These are phyloP conservation scores for Ligdia adustata DNA, from an alignment of 2,888 invertebrate genomes.

Conservation along the genomic window DNA sequence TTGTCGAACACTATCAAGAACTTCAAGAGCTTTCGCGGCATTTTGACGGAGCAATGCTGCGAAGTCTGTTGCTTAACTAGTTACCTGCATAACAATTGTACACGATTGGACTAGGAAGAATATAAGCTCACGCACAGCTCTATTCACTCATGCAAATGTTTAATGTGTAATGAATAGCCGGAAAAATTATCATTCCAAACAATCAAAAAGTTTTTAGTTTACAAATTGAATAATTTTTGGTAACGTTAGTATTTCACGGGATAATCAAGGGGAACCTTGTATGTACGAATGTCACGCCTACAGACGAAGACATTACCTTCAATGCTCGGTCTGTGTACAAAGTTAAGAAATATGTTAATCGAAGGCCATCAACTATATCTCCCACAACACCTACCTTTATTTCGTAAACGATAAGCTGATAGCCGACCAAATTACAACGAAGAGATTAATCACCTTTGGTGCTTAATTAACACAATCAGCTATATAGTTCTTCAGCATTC, in stretches of 20 bases:
- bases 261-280: constrained; percentile 50
- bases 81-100: constrained; percentile 16
- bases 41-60: constrained; percentile 55
- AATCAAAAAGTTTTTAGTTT: too few species aligned
- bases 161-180: too few species aligned
- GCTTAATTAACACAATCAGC: too few species aligned
- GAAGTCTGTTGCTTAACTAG: constrained; percentile 4
- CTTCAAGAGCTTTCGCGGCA: constrained; percentile 95
- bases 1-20: constrained; percentile 97
- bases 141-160: constrained; percentile 37
- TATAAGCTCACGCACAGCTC: constrained; percentile 10
- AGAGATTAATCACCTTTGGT: too few species aligned
- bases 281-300: constrained; percentile 64
- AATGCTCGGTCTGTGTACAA: constrained; percentile 60
- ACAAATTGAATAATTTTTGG: too few species aligned
- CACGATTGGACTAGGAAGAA: constrained; percentile 1
- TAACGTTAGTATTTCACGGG: constrained; percentile 30
- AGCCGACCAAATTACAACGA: too few species aligned
- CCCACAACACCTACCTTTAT: constrained; percentile 50
- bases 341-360: constrained; percentile 74
- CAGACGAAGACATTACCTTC: constrained; percentile 58
- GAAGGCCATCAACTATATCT: constrained; percentile 72
- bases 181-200: too few species aligned
- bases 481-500: too few species aligned
- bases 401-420: constrained; percentile 28